Conservation (phyloP, 2,113 vertebrate genomes). For the rabbit (Oryctolagus cuniculus) region mOryCun1.1 NC_091432.1:107118501-107119000, state of each 20-base stretch:
- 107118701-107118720: conserved; percentile 83
- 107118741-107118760: conserved; percentile 32
- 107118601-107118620: conserved; percentile 83
- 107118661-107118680: conserved; percentile 69
- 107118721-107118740: conserved; percentile 82
- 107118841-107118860: background rate
- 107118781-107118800: background rate
- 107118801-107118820: background rate
- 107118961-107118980: background rate
- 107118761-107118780: background rate
- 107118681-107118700: conserved; percentile 68
- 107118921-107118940: background rate
- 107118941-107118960: conserved; percentile 27
- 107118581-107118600: conserved; percentile 80
- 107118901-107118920: background rate
- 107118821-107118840: background rate
- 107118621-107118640: conserved; percentile 81
- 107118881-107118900: background rate
- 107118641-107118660: conserved; percentile 59
- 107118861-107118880: background rate
- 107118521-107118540: conserved; percentile 84
- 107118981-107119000: background rate
- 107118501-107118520: conserved; percentile 84
- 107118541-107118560: conserved; percentile 85
- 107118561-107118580: conserved; percentile 81